Base-by-base conservation (phyloP, 64 coral and sea anemone genomes). In the Montipora efflorescens region DNA sequence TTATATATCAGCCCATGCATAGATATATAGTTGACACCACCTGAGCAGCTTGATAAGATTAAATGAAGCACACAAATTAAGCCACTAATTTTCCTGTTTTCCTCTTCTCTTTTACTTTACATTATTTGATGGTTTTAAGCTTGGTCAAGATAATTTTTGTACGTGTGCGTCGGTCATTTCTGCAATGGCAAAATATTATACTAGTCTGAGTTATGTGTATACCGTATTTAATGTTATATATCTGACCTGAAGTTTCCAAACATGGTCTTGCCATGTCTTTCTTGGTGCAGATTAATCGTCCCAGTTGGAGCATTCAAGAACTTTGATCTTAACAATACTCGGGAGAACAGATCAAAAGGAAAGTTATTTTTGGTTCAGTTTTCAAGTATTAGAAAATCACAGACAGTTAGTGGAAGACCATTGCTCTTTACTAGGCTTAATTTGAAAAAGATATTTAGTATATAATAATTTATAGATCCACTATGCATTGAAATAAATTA, bases 231-330 rank as follows among this genome's bases (percentile, higher is more conserved):
- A 78, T 78, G 75, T 78, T 78, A 47, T 78, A 78, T 78, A 78
- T 78, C 75, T 78, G 22, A 78, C 75, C 75, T 78, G 2, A 78
- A 78, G 75, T 78, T 78, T 44, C 75, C 75, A 78, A 78, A 78
- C 75, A 78, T 78, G 75, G 75, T 78, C 75, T 78, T 78, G 75
- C 75, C 75, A 46, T 78, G 75, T 78, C 47, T 78, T 78, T 78
- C 75, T 78, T 78, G 75, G 6, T 47, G 75, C 36, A 78, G 75
- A 78, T 78, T 78, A 78, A 78, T 78, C 3, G 75, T 78, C 45
- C 75, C 75, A 78, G 75, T 78, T 78, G 75, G 75, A 78, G 75
- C 75, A 78, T 78, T 78, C 75, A 78, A 47, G 75, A 78, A 78
- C 43, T 16, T 78, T 78, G 75, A 78, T 78, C 48, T 78, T 16